Evolutionary conservation across 1,140 invertebrate genomes (phyloP), one percentile per base, ranked within the genome.

Genomic region (Kradibia gibbosae): DNA sequence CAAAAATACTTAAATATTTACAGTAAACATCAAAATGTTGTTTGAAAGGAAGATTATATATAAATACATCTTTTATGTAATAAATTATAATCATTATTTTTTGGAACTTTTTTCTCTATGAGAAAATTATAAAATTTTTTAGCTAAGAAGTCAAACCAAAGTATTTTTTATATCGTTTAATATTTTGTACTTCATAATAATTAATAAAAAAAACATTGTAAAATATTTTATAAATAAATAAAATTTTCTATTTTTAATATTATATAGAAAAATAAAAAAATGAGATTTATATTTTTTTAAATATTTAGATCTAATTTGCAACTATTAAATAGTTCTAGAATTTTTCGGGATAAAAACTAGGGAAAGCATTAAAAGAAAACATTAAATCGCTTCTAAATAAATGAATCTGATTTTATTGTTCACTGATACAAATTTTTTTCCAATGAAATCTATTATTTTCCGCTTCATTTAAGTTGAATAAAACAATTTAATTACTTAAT

Each of bases 1-100:
- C 90, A 97, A 95, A 88, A 93, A 90, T 83, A 86, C 83, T 22
- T 86, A 79, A 82, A 53, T 20, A 34, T 10, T 25, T 70, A 28
- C 53, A 62, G 53, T 17, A 53, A 53, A 81, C 34, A 42, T 28
- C 55, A 17, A 28, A 28, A 28, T 25, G 20, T 45, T 80, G 1
- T 11, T 45, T 45, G 48, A 65, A 34, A 34, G n/a, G 70, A 2
- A 67, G 71, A 42, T 75, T 81, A 34, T 76, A 57, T 55, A 53
- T 65, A 65, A 80, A 25, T 65, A 39, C n/a, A 7, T 31, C 13
- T 36, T 39, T 70, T 25, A 11, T 55, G 20, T 48, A 55, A 67
- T 39, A 60, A 36, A 36, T 71, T 76, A 3, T 53, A 82, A 65
- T 53, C 34, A 72, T 25, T 67, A 36, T 74, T 74, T 67, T 5